Conservation (phyloP, 2,797 vertebrate species). For the Labeo calbasu region DNA sequence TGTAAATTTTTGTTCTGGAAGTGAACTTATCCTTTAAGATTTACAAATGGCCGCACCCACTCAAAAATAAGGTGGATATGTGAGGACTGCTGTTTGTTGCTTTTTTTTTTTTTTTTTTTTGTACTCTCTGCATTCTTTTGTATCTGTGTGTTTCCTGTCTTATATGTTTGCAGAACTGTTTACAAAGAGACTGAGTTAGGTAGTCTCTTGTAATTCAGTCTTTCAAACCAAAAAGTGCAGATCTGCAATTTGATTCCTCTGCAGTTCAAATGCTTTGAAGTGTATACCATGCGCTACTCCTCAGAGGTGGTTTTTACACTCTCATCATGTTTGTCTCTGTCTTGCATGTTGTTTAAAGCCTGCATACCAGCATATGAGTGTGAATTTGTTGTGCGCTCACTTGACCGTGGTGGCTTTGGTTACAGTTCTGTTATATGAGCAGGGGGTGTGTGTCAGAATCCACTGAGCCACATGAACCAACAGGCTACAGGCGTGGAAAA, state of each 20-base stretch:
- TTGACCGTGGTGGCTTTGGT: conserved; percentile 20
- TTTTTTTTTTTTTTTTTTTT: not conserved
- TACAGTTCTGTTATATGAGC: conserved; percentile 26
- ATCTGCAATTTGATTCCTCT: not conserved
- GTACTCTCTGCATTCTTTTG: not conserved
- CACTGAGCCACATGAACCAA: not conserved
- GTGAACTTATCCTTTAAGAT: too few species aligned
- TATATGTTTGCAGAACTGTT: not conserved
- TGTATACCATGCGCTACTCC: not conserved
- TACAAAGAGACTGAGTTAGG: not conserved
- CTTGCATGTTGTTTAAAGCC: conserved; percentile 31
- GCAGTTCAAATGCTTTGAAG: not conserved
- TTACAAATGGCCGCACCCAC: too few species aligned
- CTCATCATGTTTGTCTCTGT: not conserved
- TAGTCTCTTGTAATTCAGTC: not conserved
- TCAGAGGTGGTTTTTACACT: not conserved
- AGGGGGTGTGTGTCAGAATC: not conserved
- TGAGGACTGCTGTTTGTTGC: not conserved
- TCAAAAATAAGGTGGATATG: not conserved
- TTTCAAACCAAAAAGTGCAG: not conserved
- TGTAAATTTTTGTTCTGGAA: too few species aligned
- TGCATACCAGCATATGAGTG: conserved; percentile 10
- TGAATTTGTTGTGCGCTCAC: not conserved
- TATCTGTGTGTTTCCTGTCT: not conserved
- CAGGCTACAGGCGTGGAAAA: not conserved